A percentile compares a stretch with the other conserved stretches of the same genome.
These are phyloP conservation scores for Raja brachyura DNA, from an alignment of 2,113 vertebrate genomes.

Conservation along the genomic window DNA sequence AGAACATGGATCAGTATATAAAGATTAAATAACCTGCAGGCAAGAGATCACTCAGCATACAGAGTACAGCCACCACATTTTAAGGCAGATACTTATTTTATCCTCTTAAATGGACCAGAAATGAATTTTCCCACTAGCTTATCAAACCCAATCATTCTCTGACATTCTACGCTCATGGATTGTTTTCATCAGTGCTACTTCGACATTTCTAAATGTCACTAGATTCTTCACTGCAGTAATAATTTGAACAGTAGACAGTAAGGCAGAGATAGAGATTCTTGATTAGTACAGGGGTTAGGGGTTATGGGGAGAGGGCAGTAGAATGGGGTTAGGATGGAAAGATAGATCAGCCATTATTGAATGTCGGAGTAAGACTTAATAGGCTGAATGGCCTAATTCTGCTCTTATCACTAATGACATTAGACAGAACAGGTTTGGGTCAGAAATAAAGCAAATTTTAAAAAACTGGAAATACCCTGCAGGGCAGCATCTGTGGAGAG, in stretches of 20 bases:
- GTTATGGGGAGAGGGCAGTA: too few species aligned
- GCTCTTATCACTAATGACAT: too few species aligned
- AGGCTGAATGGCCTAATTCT: too few species aligned
- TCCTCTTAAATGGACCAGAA: conserved; percentile 39
- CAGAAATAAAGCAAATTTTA: too few species aligned
- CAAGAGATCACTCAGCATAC: conserved; percentile 40
- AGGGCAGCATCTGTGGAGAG: too few species aligned
- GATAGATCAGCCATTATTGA: too few species aligned
- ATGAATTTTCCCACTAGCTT: conserved; percentile 40
- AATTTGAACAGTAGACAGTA: not conserved
- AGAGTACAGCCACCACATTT: conserved; percentile 21
- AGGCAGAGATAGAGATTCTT: too few species aligned
- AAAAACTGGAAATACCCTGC: too few species aligned
- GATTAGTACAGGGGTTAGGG: too few species aligned
- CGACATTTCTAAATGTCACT: not conserved
- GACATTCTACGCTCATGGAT: not conserved
- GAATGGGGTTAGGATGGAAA: too few species aligned
- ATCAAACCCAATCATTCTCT: conserved; percentile 41
- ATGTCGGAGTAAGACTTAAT: too few species aligned
- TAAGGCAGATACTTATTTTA: not conserved
- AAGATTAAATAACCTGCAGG: conserved; percentile 38
- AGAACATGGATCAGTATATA: not conserved
- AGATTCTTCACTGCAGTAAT: not conserved
- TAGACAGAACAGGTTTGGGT: not conserved
- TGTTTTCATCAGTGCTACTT: not conserved